These are phyloP conservation scores for Lepus townsendii DNA, from an alignment of 2,797 vertebrate species.

Conservation along the genomic window DNA sequence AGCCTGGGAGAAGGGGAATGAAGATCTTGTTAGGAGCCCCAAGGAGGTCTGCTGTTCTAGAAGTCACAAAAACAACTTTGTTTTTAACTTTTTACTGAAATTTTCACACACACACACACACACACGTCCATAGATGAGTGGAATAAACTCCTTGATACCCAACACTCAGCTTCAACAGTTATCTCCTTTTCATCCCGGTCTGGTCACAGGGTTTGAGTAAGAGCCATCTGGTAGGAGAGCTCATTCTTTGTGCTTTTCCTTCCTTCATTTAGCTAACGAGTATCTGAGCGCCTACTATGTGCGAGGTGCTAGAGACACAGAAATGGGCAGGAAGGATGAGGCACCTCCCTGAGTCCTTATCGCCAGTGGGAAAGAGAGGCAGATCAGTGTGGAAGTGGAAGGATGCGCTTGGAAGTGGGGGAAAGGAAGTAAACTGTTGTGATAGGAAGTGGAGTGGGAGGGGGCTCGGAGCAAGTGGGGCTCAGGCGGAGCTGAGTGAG, in stretches of 20 bases:
- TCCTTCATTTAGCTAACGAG: neutral
- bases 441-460: neutral
- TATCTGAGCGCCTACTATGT: neutral
- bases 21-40: neutral
- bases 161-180: constrained; percentile 1
- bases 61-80: neutral
- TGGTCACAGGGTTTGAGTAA: neutral
- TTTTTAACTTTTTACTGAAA: constrained; percentile 43
- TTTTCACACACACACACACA: neutral
- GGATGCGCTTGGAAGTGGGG: neutral
- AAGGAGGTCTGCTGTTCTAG: neutral
- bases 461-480: neutral
- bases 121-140: neutral
- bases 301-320: neutral
- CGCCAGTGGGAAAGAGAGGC: neutral
- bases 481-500: neutral
- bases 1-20: neutral
- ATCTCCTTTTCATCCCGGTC: neutral
- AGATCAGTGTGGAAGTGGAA: neutral
- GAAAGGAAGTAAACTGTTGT: neutral
- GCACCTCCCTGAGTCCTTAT: neutral
- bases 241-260: neutral
- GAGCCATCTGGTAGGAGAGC: neutral
- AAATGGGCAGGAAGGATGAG: neutral
- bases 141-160: neutral